phyloP scores from a whole-genome alignment of 2,888 invertebrate genomes.

The Scaptomyza reducta region DNA sequence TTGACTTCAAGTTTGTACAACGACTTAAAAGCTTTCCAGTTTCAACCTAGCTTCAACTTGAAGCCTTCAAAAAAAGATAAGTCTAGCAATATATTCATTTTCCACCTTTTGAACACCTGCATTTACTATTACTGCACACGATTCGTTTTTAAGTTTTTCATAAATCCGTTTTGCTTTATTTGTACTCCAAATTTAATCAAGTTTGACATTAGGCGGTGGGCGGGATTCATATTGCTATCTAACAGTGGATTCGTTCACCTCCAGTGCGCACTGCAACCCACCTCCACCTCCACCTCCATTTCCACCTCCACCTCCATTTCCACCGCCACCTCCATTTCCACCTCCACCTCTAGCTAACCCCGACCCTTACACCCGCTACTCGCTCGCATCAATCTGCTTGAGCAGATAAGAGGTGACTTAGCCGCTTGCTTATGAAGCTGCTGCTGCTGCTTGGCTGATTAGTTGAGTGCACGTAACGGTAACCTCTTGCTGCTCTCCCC shows the following conservation, averaged over 20 bases:
- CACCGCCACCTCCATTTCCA: no score
- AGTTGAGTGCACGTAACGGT: conserved; percentile 44
- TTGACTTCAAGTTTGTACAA: no score
- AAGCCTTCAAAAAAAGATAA: no score
- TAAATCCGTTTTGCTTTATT: no score
- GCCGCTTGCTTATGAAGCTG: conserved; percentile 32
- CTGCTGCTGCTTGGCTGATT: conserved; percentile 42
- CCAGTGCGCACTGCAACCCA: conserved; percentile 32
- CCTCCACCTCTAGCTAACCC: background rate
- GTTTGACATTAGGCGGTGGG: conserved; percentile 13
- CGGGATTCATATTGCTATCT: conserved; percentile 15
- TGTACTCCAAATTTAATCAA: background rate
- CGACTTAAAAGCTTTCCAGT: no score
- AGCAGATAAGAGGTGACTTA: conserved; percentile 43
- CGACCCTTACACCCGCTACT: background rate
- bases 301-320: no score
- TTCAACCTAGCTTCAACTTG: no score
- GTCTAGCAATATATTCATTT: no score
- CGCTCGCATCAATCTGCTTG: background rate
- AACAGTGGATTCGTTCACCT: conserved; percentile 43
- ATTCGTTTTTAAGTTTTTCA: no score
- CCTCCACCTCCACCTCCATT: no score
- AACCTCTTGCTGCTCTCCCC: conserved; percentile 21
- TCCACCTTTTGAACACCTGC: no score
- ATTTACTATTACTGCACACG: no score